Conservation (phyloP, 2,888 invertebrate species). For the Caenorhabditis doughertyi region DNA sequence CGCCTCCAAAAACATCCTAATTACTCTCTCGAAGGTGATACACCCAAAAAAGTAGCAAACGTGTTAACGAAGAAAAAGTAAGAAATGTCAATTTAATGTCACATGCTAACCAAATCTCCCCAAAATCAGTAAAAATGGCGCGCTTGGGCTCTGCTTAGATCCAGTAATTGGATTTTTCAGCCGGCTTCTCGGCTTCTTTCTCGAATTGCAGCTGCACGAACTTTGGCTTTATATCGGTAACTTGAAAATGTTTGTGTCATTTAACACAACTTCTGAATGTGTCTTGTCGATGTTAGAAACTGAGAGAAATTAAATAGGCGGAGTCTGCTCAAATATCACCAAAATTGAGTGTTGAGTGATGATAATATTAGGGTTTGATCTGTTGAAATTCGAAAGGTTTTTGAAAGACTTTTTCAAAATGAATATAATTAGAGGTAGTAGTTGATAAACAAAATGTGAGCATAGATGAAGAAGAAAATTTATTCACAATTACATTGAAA, state of each 20-base stretch:
- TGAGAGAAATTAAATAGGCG: background rate
- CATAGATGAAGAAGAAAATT: constrained; percentile 3
- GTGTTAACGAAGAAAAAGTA: background rate
- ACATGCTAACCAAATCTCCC: constrained; percentile 19
- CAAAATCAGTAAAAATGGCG: constrained; percentile 11
- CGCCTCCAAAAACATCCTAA: too few species aligned
- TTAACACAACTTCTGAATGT: background rate
- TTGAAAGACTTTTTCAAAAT: background rate
- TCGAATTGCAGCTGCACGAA: constrained; percentile 57
- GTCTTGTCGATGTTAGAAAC: background rate
- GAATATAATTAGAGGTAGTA: background rate
- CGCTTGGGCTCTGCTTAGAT: constrained; percentile 13
- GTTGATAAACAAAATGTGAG: background rate
- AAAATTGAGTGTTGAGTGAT: background rate
- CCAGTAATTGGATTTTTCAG: constrained; percentile 60
- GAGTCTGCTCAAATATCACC: background rate
- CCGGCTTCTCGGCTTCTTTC: constrained; percentile 3
- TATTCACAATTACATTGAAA: constrained; percentile 24
- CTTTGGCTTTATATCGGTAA: constrained; percentile 36
- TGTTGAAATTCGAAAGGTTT: background rate
- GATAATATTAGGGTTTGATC: background rate
- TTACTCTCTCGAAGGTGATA: too few species aligned
- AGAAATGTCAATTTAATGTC: constrained; percentile 2
- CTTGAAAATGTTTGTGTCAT: constrained; percentile 22
- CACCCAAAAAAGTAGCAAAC: background rate